These are phyloP conservation scores for Boleophthalmus pectinirostris DNA, from an alignment of 2,113 vertebrate species.

Conservation along the genomic window DNA sequence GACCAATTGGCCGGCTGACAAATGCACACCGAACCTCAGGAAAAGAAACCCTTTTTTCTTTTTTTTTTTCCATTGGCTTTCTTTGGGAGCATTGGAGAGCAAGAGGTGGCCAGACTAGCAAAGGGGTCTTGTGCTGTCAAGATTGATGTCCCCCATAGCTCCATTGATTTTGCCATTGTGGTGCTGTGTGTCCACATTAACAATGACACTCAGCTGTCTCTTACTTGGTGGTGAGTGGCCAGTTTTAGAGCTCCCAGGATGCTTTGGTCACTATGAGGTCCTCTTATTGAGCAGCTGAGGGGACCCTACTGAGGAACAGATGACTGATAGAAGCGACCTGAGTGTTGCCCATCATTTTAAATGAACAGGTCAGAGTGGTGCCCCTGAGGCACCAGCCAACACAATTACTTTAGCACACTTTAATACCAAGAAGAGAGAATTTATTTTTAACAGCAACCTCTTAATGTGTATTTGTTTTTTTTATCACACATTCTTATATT, in stretches of 20 bases:
- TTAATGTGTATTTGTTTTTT: neutral
- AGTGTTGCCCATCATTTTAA: constrained; percentile 79
- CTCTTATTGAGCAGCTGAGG: constrained; percentile 63
- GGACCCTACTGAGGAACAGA: constrained; percentile 64
- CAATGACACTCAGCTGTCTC: constrained; percentile 80
- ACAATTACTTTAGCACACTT: constrained; percentile 61
- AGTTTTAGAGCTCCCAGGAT: constrained; percentile 74
- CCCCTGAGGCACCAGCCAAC: constrained; percentile 72
- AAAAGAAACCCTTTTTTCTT: constrained; percentile 45
- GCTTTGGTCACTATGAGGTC: constrained; percentile 63
- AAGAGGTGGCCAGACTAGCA: constrained; percentile 55
- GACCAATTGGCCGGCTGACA: constrained; percentile 61
- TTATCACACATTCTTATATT: neutral
- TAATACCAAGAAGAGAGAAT: constrained; percentile 19
- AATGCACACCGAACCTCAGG: constrained; percentile 40
- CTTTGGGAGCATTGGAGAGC: constrained; percentile 37
- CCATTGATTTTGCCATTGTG: constrained; percentile 83
- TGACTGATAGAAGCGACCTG: constrained; percentile 63
- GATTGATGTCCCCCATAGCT: constrained; percentile 81
- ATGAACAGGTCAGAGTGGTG: constrained; percentile 73
- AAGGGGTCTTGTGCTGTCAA: constrained; percentile 69
- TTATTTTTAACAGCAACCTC: constrained; percentile 8
- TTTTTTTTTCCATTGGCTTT: constrained; percentile 8
- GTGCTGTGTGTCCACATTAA: constrained; percentile 81
- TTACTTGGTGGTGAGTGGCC: constrained; percentile 70